Evolutionary conservation across 2,797 vertebrate genomes (phyloP).

Genomic region (Rhinophrynus dorsalis): DNA sequence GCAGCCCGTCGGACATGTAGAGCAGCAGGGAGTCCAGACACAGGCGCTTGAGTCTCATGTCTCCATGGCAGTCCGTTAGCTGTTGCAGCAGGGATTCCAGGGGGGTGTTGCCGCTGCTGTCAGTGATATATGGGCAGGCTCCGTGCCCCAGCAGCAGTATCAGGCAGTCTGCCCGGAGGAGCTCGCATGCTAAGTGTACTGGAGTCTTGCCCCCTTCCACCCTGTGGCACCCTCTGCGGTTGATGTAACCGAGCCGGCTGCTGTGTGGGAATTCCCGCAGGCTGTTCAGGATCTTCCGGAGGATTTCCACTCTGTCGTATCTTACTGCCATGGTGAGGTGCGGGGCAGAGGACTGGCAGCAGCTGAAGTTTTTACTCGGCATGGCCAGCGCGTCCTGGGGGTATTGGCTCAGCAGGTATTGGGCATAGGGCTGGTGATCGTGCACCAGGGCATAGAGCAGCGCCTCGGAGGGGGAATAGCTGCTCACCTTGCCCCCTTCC

Average conservation of each 20-base stretch:
- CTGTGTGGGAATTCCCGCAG: conserved; percentile 61
- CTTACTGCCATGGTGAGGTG: conserved; percentile 86
- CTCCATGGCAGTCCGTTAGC: conserved; percentile 56
- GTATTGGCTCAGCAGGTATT: conserved; percentile 78
- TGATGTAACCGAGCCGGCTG: conserved; percentile 67
- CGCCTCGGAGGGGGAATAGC: conserved; percentile 85
- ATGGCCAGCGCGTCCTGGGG: conserved; percentile 72
- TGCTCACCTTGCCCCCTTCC: conserved; percentile 78
- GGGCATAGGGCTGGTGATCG: conserved; percentile 87
- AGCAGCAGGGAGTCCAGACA: conserved; percentile 85
- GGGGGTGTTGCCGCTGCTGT: conserved; percentile 67
- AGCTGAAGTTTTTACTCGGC: conserved; percentile 82
- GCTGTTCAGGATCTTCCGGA: conserved; percentile 74
- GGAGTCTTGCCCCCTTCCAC: conserved; percentile 81
- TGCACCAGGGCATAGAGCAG: conserved; percentile 91
- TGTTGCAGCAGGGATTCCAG: conserved; percentile 79
- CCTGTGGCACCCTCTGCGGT: conserved; percentile 77
- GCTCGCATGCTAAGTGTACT: conserved; percentile 82
- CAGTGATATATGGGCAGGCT: conserved; percentile 70
- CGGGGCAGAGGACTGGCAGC: conserved; percentile 73
- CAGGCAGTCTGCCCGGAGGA: conserved; percentile 81
- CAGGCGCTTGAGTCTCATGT: conserved; percentile 57
- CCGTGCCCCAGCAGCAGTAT: conserved; percentile 82
- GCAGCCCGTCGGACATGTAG: conserved; percentile 72
- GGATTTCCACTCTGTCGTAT: conserved; percentile 81